Percentiles rank a stretch among this genome's conserved stretches.
These are phyloP conservation scores for Tortrix viridana DNA, from an alignment of 2,888 invertebrate species.

Conservation along the genomic window DNA sequence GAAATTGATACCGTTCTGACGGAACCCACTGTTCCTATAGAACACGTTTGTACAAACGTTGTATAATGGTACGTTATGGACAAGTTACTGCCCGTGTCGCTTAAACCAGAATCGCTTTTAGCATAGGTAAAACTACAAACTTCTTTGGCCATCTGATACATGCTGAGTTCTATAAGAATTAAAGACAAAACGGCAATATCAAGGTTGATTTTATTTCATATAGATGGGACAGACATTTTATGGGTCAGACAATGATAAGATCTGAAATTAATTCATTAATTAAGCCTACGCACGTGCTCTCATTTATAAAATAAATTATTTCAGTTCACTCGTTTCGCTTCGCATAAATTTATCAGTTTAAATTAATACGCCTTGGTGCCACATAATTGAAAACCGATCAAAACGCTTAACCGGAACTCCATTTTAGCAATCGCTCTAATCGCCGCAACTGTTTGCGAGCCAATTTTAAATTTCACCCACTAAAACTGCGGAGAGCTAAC, in stretches of 20 bases:
- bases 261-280: background rate
- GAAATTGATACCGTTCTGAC: conserved; percentile 76
- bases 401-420: conserved; percentile 51
- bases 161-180: too few relatives aligned
- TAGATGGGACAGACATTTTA: too few relatives aligned
- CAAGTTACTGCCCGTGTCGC: conserved; percentile 20
- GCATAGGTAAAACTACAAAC: too few relatives aligned
- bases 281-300: background rate
- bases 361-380: conserved; percentile 28
- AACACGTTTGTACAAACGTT: conserved; percentile 26
- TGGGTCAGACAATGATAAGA: too few relatives aligned
- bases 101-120: conserved; percentile 32
- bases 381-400: conserved; percentile 30
- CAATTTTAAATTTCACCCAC: conserved; percentile 74
- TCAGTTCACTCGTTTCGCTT: background rate
- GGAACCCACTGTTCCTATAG: conserved; percentile 54
- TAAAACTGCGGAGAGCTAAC: conserved; percentile 67
- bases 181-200: too few relatives aligned
- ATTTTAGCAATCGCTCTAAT: conserved; percentile 59
- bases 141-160: conserved; percentile 29
- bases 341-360: conserved; percentile 33
- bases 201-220: background rate
- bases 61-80: conserved; percentile 20
- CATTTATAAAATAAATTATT: background rate
- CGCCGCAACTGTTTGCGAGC: conserved; percentile 62